These are phyloP conservation scores for Drosophila percnosoma DNA, from an alignment of 2,888 invertebrate genomes.

Conservation along the genomic window DNA sequence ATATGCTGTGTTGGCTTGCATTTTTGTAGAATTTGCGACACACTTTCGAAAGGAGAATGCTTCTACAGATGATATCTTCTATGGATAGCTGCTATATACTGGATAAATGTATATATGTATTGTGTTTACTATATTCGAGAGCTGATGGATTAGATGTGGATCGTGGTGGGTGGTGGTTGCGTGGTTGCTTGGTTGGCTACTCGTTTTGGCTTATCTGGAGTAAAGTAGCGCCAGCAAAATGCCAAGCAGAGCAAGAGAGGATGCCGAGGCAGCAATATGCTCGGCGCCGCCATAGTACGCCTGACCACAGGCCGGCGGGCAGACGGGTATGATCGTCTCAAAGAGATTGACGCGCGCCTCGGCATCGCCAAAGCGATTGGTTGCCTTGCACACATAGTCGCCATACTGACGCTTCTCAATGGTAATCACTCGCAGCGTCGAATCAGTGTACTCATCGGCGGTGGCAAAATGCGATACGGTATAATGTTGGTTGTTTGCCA, in stretches of 20 bases:
- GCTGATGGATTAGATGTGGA: constrained; percentile 57
- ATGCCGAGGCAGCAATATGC: constrained; percentile 77
- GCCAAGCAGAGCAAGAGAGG: constrained; percentile 86
- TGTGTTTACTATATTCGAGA: constrained; percentile 46
- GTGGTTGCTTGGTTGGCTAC: constrained; percentile 9
- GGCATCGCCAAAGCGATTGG: constrained; percentile 94
- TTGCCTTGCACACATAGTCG: constrained; percentile 93
- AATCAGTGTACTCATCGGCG: constrained; percentile 96
- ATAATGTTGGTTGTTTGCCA: constrained; percentile 96
- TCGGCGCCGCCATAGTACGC: constrained; percentile 83
- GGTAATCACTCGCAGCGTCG: constrained; percentile 94
- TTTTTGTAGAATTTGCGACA: constrained; percentile 38
- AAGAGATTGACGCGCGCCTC: constrained; percentile 92
- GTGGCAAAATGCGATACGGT: constrained; percentile 96
- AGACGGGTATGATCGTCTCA: constrained; percentile 95
- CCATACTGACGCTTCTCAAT: constrained; percentile 96
- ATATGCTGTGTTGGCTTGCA: constrained; percentile 11
- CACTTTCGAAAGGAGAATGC: constrained; percentile 17
- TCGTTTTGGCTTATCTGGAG: constrained; percentile 81
- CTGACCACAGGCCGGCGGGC: constrained; percentile 93
- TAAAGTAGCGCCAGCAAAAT: constrained; percentile 85
- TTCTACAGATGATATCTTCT: constrained; percentile 37
- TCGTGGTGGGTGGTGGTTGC: constrained; percentile 27
- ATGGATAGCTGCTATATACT: constrained; percentile 35
- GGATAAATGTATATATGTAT: constrained; percentile 23